Evolutionary conservation across 2,113 vertebrate genomes (phyloP).

Genomic region (Sander lucioperca): DNA sequence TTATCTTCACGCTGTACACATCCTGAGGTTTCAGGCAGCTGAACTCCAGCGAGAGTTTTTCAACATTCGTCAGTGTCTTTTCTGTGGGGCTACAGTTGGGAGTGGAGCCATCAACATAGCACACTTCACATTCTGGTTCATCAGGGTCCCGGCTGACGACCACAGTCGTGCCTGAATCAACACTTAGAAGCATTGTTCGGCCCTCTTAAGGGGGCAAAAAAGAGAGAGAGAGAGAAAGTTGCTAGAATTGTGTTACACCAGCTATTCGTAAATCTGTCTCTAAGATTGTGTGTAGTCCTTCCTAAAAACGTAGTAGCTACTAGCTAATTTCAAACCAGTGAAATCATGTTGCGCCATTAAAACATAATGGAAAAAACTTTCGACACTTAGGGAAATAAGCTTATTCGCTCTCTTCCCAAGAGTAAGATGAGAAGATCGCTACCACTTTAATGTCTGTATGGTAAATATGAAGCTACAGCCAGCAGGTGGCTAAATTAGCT

Average conservation of each 20-base stretch:
- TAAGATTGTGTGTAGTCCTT: too few relatives aligned
- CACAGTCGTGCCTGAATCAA: conserved; percentile 62
- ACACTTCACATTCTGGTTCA: conserved; percentile 74
- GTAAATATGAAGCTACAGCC: too few relatives aligned
- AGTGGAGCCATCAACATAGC: conserved; percentile 49
- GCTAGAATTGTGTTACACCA: not conserved
- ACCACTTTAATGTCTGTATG: too few relatives aligned
- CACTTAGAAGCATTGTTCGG: conserved; percentile 46
- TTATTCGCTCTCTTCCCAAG: too few relatives aligned
- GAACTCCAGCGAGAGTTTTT: conserved; percentile 69
- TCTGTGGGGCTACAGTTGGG: conserved; percentile 48
- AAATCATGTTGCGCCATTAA: not conserved
- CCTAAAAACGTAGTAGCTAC: too few relatives aligned
- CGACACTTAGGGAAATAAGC: too few relatives aligned
- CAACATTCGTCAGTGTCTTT: conserved; percentile 17
- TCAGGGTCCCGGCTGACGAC: conserved; percentile 46
- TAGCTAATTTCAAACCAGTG: too few relatives aligned
- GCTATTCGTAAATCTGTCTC: not conserved
- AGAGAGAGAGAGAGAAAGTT: not conserved
- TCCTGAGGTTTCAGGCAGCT: conserved; percentile 79
- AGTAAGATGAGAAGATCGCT: too few relatives aligned
- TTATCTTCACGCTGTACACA: conserved; percentile 76
- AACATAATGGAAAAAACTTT: not conserved
- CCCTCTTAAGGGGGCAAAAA: conserved; percentile 51
- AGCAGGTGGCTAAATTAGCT: too few relatives aligned